Conservation (phyloP, 1,140 invertebrate species). For the Pachyrhynchus sulphureomaculatus region DNA sequence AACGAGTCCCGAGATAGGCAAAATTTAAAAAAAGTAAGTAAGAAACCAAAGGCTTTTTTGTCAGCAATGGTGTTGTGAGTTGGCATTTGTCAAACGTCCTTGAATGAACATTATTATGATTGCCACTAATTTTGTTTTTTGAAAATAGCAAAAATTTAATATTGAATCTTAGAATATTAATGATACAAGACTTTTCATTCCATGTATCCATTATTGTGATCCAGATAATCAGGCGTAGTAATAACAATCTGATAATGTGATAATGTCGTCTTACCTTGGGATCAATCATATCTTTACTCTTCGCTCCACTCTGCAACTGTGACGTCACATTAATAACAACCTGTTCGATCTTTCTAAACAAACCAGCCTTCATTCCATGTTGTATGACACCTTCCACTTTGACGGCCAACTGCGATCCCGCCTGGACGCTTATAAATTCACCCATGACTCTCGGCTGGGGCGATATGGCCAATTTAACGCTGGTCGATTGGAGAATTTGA, state of each 20-base stretch:
- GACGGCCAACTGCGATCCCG: constrained; percentile 76
- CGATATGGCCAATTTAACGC: constrained; percentile 77
- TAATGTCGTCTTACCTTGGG: constrained; percentile 43
- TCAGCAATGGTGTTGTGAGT: no score
- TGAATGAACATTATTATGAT: no score
- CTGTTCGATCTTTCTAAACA: constrained; percentile 69
- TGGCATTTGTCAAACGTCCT: no score
- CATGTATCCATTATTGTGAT: no score
- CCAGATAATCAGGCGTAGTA: background rate
- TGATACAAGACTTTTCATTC: no score
- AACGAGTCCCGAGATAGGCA: no score
- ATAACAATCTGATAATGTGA: background rate
- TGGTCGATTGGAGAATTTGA: constrained; percentile 82
- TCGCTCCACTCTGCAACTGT: constrained; percentile 53
- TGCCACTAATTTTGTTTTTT: no score
- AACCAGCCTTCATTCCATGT: constrained; percentile 64
- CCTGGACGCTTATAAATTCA: constrained; percentile 74
- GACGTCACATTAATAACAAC: constrained; percentile 72
- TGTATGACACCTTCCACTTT: constrained; percentile 87
- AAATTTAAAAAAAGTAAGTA: no score
- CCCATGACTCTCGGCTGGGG: constrained; percentile 77
- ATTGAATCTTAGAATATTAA: no score
- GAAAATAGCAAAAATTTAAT: no score
- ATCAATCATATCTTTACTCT: constrained; percentile 44
- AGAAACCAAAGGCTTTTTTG: no score